Base-by-base conservation (phyloP, 2,888 invertebrate genomes). In the Iselma pallidipennis region DNA sequence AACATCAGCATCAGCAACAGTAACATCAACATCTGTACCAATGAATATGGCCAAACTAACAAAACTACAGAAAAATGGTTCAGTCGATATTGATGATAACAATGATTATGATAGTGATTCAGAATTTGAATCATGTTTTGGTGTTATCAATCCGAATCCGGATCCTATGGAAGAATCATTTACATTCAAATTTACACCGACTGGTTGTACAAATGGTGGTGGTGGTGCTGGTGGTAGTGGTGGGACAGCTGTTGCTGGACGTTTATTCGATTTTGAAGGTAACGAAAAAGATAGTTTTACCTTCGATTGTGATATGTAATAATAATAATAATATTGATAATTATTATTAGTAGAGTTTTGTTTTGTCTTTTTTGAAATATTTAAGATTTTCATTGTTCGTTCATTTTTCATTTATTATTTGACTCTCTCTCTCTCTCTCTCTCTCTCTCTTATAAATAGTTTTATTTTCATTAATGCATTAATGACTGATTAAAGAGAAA, bases 241-340 rank as follows among this genome's bases (percentile, higher is more conserved):
- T 29, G 12, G 10, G 7, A 51, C 49, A 4, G 12, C 50, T 28
- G 55, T 55, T 3, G 51, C 60, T 14, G 64, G 57, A 2, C 55
- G 57, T n/a, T 42, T 64, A 21, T 64, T 64, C 26, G 64, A 64
- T 51, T 51, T 26, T n/a, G 55, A 54, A 10, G 63, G 63, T 16
- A 64, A 57, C 26, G 50, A 57, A 19, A 64, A 60, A 26, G 54
- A 64, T 45, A 19, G 54, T 6, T 64, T 64, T 28, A 55, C 57
- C 33, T 64, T 64, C 14, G 45, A 37, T 42, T 59, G 42, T 42
- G 42, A 42, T 42, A 42, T 42, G 42, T 19, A 42, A 21, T 42
- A 42, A 42, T 19, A n/a, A n/a, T n/a, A n/a, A n/a, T n/a, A n/a
- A n/a, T n/a, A n/a, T n/a, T n/a, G n/a, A n/a, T n/a, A n/a, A n/a